These are phyloP conservation scores for Euschistus heros DNA, from an alignment of 1,140 invertebrate species.

Conservation along the genomic window DNA sequence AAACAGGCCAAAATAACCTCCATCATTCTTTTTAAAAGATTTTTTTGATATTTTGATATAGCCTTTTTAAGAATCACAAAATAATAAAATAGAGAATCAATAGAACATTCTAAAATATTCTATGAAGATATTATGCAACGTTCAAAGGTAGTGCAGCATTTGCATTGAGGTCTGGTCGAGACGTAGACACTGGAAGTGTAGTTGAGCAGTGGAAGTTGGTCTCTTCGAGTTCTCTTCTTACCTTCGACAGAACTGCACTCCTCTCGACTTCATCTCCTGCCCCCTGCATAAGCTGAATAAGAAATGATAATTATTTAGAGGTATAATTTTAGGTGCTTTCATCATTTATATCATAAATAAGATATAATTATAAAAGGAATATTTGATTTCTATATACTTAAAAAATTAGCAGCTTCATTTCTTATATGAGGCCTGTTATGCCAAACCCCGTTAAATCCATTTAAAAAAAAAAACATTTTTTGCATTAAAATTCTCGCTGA, in stretches of 20 bases:
- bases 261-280: slow-evolving; percentile 37
- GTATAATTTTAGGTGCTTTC: too few species aligned
- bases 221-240: slow-evolving; percentile 38
- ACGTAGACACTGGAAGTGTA: slow-evolving; percentile 32
- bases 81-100: background rate
- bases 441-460: too few species aligned
- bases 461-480: too few species aligned
- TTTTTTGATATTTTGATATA: background rate
- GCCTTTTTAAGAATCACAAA: background rate
- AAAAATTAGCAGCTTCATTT: too few species aligned
- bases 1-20: background rate
- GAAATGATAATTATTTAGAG: too few species aligned
- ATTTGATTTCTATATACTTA: too few species aligned
- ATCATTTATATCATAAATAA: too few species aligned
- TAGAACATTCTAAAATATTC: background rate
- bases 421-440: too few species aligned
- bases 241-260: slow-evolving; percentile 35
- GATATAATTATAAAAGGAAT: too few species aligned
- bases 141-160: slow-evolving; percentile 31
- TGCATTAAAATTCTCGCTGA: too few species aligned
- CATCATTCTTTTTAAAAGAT: too few species aligned
- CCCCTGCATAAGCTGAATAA: slow-evolving; percentile 35
- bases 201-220: slow-evolving; percentile 37
- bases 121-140: background rate
- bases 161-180: slow-evolving; percentile 36